Evolutionary conservation across 2,113 vertebrate genomes (phyloP), one percentile per base, ranked within the genome.

Genomic region (Gopherus evgoodei): DNA sequence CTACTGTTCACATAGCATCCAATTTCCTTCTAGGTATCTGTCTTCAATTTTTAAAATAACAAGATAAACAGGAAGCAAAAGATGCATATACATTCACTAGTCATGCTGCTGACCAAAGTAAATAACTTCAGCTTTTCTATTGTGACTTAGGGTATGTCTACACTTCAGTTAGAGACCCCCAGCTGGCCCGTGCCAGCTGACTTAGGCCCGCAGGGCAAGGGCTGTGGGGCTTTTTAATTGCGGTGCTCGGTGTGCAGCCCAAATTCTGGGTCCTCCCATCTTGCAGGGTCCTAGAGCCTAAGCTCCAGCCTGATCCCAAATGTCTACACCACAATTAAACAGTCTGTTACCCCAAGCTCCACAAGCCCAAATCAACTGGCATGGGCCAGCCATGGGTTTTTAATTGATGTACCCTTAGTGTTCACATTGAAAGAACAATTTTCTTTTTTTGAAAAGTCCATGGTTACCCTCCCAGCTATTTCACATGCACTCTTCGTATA

Each of bases 391-490:
- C 19, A 10, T 10, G 19, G 65, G 35, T 72, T n/a, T 72, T 72
- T 72, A 72, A 72, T 38, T 72, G 65, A 72, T 9, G 5, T 72
- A 10, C 8, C 29, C 42, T 35, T 27, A 19, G 84, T 86, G 1
- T 85, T 91, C 50, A 54, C 93, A 5, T 52, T 38, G 72, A 75
- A 44, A 44, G 69, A 93, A 54, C 59, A 92, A 44, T 56, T 0
- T 8, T 11, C 38, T 69, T 78, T 17, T 17, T 76, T 53, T 82
- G n/a, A 79, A 50, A 95, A 95, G 82, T 87, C 78, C 76, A 27
- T 59, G 56, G 91, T 92, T 94, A 17, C 90, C 62, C 91, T 89
- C 9, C 54, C 76, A 91, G 38, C 81, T 81, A 59, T 95, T 96
- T 96, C 78, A 93, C 83, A 54, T 17, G 94, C 52, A 86, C 24